These are phyloP conservation scores for Patiria pectinifera DNA, from an alignment of 53 echinoderm and acorn worm species.

Conservation along the genomic window DNA sequence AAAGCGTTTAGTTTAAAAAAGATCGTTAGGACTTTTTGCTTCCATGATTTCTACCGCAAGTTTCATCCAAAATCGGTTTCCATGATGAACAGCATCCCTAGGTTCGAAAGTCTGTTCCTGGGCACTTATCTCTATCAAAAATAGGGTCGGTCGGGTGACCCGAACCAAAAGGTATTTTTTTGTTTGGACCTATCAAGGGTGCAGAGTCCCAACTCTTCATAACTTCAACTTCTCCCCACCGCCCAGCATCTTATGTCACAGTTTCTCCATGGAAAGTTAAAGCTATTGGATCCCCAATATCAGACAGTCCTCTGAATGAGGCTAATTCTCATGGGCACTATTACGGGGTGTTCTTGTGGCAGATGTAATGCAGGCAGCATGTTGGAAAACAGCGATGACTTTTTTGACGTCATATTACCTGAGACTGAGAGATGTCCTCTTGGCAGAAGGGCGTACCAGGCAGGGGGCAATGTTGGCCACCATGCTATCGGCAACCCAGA, in stretches of 20 bases:
- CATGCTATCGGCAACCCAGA: background rate
- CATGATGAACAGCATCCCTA: no score
- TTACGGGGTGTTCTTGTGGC: background rate
- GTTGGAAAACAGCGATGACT: background rate
- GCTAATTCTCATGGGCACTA: background rate
- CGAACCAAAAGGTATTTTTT: background rate
- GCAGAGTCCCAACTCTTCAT: background rate
- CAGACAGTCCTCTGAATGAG: background rate
- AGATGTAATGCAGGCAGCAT: background rate
- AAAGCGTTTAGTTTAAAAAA: no score
- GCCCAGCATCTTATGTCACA: background rate
- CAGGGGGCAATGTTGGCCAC: background rate
- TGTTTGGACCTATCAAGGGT: background rate
- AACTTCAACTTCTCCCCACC: background rate
- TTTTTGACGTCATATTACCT: background rate
- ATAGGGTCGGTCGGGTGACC: no score
- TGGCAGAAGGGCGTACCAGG: background rate
- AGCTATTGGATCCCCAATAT: background rate
- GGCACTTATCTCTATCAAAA: no score
- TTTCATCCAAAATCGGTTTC: no score
- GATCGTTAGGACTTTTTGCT: no score
- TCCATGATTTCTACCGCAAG: no score
- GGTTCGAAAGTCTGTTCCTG: no score
- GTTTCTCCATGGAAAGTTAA: background rate
- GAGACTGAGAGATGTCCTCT: background rate